A percentile compares a stretch with the other conserved stretches of the same genome.
phyloP scores from a whole-genome alignment of 2,113 vertebrate species.

The Athene noctua region DNA sequence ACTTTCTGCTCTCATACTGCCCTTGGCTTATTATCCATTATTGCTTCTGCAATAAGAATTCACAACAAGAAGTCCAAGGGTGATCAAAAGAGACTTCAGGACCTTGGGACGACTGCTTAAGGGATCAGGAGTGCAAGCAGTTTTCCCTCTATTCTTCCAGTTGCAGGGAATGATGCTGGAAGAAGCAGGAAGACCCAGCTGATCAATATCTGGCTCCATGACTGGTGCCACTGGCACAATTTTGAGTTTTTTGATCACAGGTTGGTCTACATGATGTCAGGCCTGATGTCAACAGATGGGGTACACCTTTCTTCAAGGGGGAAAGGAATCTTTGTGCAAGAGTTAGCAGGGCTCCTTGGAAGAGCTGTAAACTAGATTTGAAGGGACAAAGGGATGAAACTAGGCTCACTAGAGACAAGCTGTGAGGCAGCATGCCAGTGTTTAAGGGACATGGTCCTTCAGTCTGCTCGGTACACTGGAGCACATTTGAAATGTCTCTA shows the following conservation, averaged over 20 bases:
- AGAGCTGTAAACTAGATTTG: not conserved
- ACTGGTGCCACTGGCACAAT: not conserved
- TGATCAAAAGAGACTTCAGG: too few relatives aligned
- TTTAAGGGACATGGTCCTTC: not conserved
- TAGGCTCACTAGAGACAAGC: not conserved
- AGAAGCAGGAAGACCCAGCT: too few relatives aligned
- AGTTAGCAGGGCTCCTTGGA: not conserved
- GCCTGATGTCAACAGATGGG: not conserved
- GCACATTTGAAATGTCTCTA: too few relatives aligned
- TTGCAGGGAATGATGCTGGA: too few relatives aligned
- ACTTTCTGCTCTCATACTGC: too few relatives aligned
- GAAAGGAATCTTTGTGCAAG: not conserved
- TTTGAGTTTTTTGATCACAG: not conserved
- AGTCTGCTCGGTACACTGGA: too few relatives aligned
- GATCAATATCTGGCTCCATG: not conserved
- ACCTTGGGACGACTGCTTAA: too few relatives aligned
- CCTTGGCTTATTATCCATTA: not conserved
- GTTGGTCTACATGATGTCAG: not conserved
- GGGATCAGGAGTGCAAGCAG: too few relatives aligned
- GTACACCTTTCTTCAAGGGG: not conserved
- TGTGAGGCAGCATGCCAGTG: too few relatives aligned
- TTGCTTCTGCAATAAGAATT: too few relatives aligned
- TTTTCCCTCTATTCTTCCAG: too few relatives aligned
- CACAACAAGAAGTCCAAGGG: too few relatives aligned
- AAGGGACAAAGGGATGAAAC: not conserved